phyloP scores from a whole-genome alignment of 2,888 invertebrate genomes.

The Agrochola macilenta region DNA sequence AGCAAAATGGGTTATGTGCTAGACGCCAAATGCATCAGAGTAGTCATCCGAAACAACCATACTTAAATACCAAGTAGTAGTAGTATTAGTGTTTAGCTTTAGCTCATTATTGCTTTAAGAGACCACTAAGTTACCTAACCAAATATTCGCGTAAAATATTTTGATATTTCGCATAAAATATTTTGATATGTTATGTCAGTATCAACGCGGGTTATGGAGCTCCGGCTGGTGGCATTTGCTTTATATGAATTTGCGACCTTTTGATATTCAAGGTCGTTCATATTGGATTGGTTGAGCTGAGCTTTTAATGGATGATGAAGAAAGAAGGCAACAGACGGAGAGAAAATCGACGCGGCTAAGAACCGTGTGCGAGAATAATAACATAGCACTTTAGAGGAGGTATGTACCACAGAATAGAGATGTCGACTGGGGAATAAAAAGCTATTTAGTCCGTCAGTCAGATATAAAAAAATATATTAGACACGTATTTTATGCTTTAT shows the following conservation, averaged over 20 bases:
- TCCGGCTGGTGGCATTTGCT: background rate
- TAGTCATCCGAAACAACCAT: background rate
- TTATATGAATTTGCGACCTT: background rate
- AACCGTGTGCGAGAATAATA: background rate
- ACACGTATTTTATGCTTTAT: no score
- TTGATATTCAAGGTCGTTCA: constrained; percentile 3
- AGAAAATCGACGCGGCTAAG: background rate
- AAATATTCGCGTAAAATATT: background rate
- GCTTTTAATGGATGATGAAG: background rate
- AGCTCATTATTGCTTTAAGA: constrained; percentile 15
- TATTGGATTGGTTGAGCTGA: background rate
- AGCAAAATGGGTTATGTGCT: background rate
- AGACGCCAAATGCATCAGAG: background rate
- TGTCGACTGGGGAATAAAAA: no score
- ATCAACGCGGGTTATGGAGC: background rate
- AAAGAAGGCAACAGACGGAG: background rate
- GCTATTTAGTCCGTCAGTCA: no score
- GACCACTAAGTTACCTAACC: constrained; percentile 1
- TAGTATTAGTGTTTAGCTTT: background rate
- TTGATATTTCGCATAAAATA: constrained; percentile 20
- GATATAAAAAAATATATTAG: no score
- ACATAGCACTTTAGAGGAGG: background rate
- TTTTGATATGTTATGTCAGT: constrained; percentile 25
- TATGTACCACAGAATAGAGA: no score
- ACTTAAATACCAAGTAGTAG: background rate